Base-by-base conservation (phyloP, 2,888 invertebrate species). In the Cantharis flavilabris region DNA sequence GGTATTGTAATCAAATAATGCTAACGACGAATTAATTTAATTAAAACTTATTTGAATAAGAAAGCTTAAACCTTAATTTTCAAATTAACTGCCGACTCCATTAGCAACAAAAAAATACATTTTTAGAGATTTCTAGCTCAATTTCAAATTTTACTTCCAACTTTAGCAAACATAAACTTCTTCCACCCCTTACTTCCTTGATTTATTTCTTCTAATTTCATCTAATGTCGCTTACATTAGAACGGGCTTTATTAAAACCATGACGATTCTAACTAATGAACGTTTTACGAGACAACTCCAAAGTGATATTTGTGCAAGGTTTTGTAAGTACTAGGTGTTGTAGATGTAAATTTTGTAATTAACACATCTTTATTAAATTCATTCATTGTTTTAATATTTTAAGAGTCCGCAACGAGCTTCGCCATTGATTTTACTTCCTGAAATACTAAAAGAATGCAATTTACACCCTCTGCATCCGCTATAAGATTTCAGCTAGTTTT, bases 201-300 rank as follows among this genome's bases (percentile, higher is more conserved):
- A 81, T 81, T 81, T 81, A 81, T 81, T 78, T 72, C 62, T 76
- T 76, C 79, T 80, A 81, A 81, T 81, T 81, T 81, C 77, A 76
- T 81, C 79, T 81, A 80, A 81, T 81, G 79, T 80, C 80, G 79
- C 74, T 79, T 76, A 78, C 80, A 81, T 81, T 81, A 81, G 79
- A 79, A 78, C 79, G 62, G 78, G 81, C 80, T 81, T 81, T 81
- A 81, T 81, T 81, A 81, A 81, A 81, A 78, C 80, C 80, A 78
- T 81, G 80, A 81, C 81, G 80, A 80, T 80, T 79, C 76, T 77
- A 76, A 78, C 79, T 80, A 80, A 80, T 80, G 80, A 80, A 80
- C 79, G 78, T 75, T 80, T 80, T 74, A 77, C 72, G 69, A 71
- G 69, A 72, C 72, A 49, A 72, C 77, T 74, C 72, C 49, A 49